Evolutionary conservation across 2,113 vertebrate genomes (phyloP).

Genomic region (Alosa alosa): DNA sequence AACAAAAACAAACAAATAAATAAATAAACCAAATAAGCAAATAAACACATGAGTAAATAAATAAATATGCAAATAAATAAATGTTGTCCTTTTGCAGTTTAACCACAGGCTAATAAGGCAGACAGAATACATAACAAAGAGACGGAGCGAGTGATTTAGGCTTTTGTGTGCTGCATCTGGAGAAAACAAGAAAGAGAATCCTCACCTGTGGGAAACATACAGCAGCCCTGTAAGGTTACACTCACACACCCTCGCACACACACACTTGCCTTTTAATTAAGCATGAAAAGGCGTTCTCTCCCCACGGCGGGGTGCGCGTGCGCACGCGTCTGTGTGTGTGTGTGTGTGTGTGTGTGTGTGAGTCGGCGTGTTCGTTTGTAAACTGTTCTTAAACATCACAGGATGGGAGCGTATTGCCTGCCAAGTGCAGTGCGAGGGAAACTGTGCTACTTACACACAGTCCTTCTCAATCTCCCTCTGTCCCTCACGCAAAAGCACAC

Average conservation of each 20-base stretch:
- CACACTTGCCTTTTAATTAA: constrained; percentile 15
- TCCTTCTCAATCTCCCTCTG: not conserved
- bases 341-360: not conserved
- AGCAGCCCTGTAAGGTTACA: not conserved
- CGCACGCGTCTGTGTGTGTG: constrained; percentile 12
- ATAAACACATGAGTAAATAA: not conserved
- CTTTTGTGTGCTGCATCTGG: not conserved
- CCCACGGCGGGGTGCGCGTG: not conserved
- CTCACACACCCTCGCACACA: not conserved
- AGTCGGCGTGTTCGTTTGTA: constrained; percentile 21
- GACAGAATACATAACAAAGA: not conserved
- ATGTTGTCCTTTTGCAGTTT: not conserved
- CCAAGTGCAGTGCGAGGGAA: not conserved
- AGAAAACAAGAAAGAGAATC: not conserved
- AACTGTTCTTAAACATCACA: constrained; percentile 19
- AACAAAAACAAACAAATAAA: not conserved
- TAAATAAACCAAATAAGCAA: not conserved
- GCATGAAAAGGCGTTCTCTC: not conserved
- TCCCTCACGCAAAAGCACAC: not conserved
- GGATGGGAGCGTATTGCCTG: not conserved
- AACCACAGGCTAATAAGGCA: not conserved
- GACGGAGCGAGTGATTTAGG: not conserved
- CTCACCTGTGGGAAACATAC: constrained; percentile 9
- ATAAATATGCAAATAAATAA: not conserved
- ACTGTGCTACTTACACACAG: not conserved